Base-by-base conservation (phyloP, 92 coral and sea anemone genomes). In the Montipora capitata region DNA sequence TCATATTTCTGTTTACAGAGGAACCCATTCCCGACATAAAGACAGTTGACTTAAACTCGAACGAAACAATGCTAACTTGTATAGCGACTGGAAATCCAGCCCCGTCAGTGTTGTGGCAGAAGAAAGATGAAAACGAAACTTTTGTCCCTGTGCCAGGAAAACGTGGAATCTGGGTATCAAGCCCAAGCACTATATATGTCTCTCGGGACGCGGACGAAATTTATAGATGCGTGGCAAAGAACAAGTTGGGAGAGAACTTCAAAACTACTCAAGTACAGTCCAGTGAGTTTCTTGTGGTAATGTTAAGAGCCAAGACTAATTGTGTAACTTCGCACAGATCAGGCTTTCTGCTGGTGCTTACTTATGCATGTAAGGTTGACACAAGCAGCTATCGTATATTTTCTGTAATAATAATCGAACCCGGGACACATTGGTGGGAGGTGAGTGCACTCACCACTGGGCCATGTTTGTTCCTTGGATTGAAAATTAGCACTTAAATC, bases 151-250 rank as follows among this genome's bases (percentile, higher is more conserved):
- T 73, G 14, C 44, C 54, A 4, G 62, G 77, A 8, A n/a, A 10
- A 9, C 79, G 3, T 17, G 67, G 56, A 3, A n/a, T 62, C 10
- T 39, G 83, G 76, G 40, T 14, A 16, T 4, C 5, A 39, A 43
- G 18, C 10, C 13, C 40, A 4, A 75, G 20, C 4, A 66, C 40
- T 64, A 45, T 85, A 12, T 42, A 68, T 18, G n/a, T 88, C 7
- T 84, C 86, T 3, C 78, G 64, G 17, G 89, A 82, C 0, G 58
- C 84, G 38, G 79, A 83, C 48, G 94, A 93, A 5, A 75, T 18
- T 8, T 96, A 96, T 44, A 79, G 82, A 42, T 97, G 99, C 84
- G 83, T 81, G 58, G 98, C 99, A 9, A 74, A 6, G 8, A 96
- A 96, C 78, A 72, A 48, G 5, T 14, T 72, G 44, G 87, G 78